Conservation (phyloP, 2,888 invertebrate species). For the Linnaemya tessellans region DNA sequence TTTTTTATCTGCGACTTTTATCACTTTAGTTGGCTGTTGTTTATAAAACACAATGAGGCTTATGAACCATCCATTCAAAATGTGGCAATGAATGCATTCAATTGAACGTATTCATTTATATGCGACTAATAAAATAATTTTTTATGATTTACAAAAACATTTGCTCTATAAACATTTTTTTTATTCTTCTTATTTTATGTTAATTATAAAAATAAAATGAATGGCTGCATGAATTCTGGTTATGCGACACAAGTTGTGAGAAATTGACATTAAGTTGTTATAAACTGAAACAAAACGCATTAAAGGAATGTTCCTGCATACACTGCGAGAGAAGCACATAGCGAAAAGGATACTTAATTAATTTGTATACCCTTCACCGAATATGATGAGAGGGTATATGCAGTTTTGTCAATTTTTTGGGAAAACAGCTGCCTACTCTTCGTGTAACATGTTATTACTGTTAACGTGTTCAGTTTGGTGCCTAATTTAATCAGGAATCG, state of each 20-base stretch:
- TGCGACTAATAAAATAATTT: constrained; percentile 35
- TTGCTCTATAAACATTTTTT: constrained; percentile 22
- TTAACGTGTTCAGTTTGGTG: too few relatives aligned
- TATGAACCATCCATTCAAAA: constrained; percentile 19
- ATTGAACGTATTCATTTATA: constrained; percentile 37
- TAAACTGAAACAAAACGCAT: constrained; percentile 48
- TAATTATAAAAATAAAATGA: constrained; percentile 52
- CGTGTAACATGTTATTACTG: too few relatives aligned
- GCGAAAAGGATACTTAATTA: not conserved
- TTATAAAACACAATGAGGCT: constrained; percentile 32
- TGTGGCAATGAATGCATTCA: constrained; percentile 10
- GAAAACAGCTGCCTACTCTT: too few relatives aligned
- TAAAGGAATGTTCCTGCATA: constrained; percentile 13
- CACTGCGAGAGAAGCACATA: constrained; percentile 6
- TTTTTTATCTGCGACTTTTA: not conserved
- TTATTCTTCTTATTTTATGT: constrained; percentile 31
- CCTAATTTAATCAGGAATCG: too few relatives aligned
- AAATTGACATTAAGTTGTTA: constrained; percentile 43
- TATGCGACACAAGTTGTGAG: constrained; percentile 30
- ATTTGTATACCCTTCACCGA: too few relatives aligned
- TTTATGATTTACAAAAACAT: constrained; percentile 35
- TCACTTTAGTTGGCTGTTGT: not conserved
- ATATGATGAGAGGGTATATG: too few relatives aligned
- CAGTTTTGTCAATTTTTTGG: too few relatives aligned
- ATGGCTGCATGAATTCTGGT: constrained; percentile 28